These are phyloP conservation scores for Nymphicus hollandicus DNA, from an alignment of 2,113 vertebrate genomes.

Conservation along the genomic window DNA sequence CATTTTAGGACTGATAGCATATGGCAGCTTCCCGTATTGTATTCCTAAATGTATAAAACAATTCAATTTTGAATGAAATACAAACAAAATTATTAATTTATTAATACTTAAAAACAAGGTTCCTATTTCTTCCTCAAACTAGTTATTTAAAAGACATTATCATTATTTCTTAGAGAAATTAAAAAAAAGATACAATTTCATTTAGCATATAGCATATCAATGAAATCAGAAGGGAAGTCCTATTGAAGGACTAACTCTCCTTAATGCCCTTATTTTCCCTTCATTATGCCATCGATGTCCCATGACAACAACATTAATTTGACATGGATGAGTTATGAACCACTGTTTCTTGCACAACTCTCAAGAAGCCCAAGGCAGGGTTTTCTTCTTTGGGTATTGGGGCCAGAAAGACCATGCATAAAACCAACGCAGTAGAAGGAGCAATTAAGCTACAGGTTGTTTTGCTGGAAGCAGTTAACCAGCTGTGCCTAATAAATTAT, in stretches of 20 bases:
- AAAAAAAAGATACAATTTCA: background rate
- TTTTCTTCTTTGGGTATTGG: slow-evolving; percentile 68
- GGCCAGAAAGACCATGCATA: slow-evolving; percentile 63
- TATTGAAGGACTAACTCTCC: slow-evolving; percentile 84
- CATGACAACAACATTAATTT: slow-evolving; percentile 86
- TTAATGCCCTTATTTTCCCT: slow-evolving; percentile 83
- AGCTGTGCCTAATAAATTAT: slow-evolving; percentile 77
- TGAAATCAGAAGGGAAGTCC: slow-evolving; percentile 52
- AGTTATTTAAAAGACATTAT: background rate
- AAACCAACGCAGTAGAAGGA: slow-evolving; percentile 63
- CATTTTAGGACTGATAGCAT: background rate
- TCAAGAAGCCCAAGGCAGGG: slow-evolving; percentile 73
- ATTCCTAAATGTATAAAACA: background rate
- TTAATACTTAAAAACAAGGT: background rate
- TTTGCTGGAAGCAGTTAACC: slow-evolving; percentile 72
- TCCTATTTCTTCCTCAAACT: background rate
- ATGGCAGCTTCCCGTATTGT: background rate
- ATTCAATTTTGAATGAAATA: background rate
- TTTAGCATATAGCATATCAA: background rate
- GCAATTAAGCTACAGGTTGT: slow-evolving; percentile 81
- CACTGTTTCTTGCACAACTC: slow-evolving; percentile 68
- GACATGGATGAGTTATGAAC: slow-evolving; percentile 87
- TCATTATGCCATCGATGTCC: slow-evolving; percentile 88
- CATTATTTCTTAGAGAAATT: background rate
- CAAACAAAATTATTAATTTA: background rate